phyloP scores from a whole-genome alignment of 64 coral and sea anemone species.

The Dendrophyllia cribrosa region DNA sequence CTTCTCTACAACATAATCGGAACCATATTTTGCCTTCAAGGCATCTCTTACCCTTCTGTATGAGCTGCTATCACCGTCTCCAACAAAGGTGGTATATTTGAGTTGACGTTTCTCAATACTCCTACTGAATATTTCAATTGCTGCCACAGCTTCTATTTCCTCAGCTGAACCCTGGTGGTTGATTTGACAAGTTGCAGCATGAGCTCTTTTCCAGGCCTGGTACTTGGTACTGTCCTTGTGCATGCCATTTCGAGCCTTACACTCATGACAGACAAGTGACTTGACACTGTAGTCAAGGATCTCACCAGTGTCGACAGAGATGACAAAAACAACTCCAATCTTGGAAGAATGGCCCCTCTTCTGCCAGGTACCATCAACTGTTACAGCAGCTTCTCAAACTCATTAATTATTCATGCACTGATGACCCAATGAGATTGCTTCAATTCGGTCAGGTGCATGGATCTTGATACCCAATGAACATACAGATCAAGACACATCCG shows the following conservation, averaged over 20 bases:
- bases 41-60: constrained; percentile 33
- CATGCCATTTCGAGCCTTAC: neutral
- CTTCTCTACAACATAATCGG: constrained; percentile 18
- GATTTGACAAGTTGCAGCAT: constrained; percentile 11
- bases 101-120: constrained; percentile 26
- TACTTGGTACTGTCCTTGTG: constrained; percentile 13
- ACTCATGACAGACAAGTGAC: constrained; percentile 45
- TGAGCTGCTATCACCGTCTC: constrained; percentile 43
- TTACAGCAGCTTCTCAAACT: too few species aligned
- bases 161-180: constrained; percentile 45
- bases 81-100: constrained; percentile 30
- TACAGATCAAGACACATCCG: too few species aligned
- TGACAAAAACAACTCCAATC: constrained; percentile 39
- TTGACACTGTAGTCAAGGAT: constrained; percentile 51
- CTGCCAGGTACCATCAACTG: constrained; percentile 69
- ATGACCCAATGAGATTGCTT: too few species aligned
- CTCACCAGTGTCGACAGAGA: constrained; percentile 53
- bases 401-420: too few species aligned
- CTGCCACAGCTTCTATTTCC: constrained; percentile 8
- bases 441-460: too few species aligned
- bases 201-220: constrained; percentile 20
- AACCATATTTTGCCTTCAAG: constrained; percentile 40
- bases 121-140: constrained; percentile 31
- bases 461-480: too few species aligned
- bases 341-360: constrained; percentile 66